Base-by-base conservation (phyloP, 2,888 invertebrate genomes). In the Meghimatium bilineatum region DNA sequence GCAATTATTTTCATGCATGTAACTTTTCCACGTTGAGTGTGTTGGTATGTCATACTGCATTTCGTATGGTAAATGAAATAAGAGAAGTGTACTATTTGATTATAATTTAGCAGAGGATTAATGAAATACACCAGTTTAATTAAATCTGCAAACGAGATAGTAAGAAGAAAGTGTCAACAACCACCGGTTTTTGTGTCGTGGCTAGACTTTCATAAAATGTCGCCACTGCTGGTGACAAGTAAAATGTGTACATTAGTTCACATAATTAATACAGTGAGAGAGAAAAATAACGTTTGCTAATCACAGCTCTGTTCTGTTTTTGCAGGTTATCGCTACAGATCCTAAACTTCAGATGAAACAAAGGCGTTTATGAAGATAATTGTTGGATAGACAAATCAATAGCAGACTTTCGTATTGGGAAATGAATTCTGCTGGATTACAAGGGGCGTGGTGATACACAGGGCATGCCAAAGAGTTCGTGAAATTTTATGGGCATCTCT, bases 21-120 rank as follows among this genome's bases (percentile, higher is more conserved):
- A 81, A 67, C 74, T 72, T 80, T 77, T 86, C 82, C 85, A 84
- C 85, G 83, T 82, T 82, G 84, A 84, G 78, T 44, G 26, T 23
- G 71, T 36, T 71, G 10, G 23, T 71, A 17, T 36, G 36, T 38
- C 71, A 38, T 71, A 23, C 23, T 20, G 71, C 36, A 38, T 38
- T 71, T 71, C 8, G 38, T 17, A 6, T 36, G 36, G 6, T 38
- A 26, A 36, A 23, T 63, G n/a, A 63, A 29, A 63, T 63, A 29
- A 29, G 63, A 63, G 63, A 29, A 12, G 1, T 29, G 5, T 23
- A 10, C 1, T 63, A 63, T 29, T 63, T 63, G 63, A 63, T 63
- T 8, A 56, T 56, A n/a, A 63, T 63, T 63, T 23, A 29, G n/a
- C 29, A 63, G n/a, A 29, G 12, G 29, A 63, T 26, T 63, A 63